A percentile compares a stretch with the other conserved stretches of the same genome.
These are phyloP conservation scores for Napeogenes sylphis DNA, from an alignment of 2,888 invertebrate genomes.

Conservation along the genomic window DNA sequence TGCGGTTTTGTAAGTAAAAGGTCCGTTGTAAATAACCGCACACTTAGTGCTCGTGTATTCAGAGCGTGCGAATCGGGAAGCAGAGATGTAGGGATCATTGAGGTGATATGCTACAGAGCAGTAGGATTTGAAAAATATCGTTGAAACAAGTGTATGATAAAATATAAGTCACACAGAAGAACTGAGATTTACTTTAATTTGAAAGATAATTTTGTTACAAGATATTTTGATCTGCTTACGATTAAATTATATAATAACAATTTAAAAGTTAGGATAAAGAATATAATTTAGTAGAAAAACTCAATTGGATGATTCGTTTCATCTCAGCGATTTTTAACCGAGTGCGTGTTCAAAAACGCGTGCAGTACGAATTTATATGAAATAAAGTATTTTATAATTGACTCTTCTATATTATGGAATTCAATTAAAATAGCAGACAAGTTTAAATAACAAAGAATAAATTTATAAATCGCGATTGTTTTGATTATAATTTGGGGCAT, in stretches of 20 bases:
- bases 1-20: conserved; percentile 45
- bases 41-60: conserved; percentile 42
- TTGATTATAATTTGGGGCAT: conserved; percentile 37
- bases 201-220: no score
- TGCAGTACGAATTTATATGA: neutral
- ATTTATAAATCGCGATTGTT: neutral
- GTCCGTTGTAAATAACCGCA: conserved; percentile 43
- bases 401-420: neutral
- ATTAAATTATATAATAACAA: no score
- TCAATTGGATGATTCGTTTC: no score
- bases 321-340: no score
- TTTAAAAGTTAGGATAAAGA: no score
- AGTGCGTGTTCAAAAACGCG: no score
- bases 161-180: no score
- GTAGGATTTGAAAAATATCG: neutral
- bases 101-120: conserved; percentile 2
- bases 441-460: neutral
- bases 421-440: neutral
- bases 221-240: no score
- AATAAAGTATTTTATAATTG: neutral
- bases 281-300: no score
- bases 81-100: conserved; percentile 11
- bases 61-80: conserved; percentile 57
- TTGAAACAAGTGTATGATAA: no score
- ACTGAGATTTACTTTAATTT: no score